Evolutionary conservation across 2,113 vertebrate species (phyloP).

Genomic region (Daubentonia madagascariensis): DNA sequence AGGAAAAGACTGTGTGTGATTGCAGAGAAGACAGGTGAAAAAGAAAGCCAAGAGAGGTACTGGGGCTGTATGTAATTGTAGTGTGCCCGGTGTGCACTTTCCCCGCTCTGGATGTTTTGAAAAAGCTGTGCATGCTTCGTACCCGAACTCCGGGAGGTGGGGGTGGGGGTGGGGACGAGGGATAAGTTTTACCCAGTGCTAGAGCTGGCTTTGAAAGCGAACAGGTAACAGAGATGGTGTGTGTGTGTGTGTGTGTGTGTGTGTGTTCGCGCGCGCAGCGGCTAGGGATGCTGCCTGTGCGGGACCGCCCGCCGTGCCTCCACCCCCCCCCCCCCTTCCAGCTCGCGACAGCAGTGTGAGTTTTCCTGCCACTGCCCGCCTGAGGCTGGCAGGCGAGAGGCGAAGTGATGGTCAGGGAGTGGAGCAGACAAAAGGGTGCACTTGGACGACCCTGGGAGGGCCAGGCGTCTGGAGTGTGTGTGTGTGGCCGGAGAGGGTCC

Average conservation of each 20-base stretch:
- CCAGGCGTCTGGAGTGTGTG: not conserved
- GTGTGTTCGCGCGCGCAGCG: no score
- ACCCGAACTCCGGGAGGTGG: not conserved
- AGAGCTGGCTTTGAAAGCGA: constrained; percentile 25
- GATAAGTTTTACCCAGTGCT: constrained; percentile 54
- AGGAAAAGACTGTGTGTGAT: not conserved
- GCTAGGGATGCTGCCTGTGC: not conserved
- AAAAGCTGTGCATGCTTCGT: not conserved
- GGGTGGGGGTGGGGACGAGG: not conserved
- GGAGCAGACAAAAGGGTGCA: constrained; percentile 57
- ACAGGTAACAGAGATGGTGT: constrained; percentile 50
- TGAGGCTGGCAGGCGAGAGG: not conserved
- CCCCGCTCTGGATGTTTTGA: not conserved
- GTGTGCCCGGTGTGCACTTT: not conserved
- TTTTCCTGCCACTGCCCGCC: not conserved
- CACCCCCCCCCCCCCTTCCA: not conserved
- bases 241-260: not conserved
- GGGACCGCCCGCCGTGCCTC: not conserved
- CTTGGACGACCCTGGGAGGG: not conserved
- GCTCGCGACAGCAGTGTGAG: not conserved
- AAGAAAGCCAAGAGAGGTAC: not conserved
- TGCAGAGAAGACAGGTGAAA: not conserved
- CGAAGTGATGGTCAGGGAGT: not conserved
- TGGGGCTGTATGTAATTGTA: not conserved
- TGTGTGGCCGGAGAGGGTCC: not conserved